phyloP scores from a whole-genome alignment of 2,113 vertebrate genomes.

The Hippocampus mohnikei region DNA sequence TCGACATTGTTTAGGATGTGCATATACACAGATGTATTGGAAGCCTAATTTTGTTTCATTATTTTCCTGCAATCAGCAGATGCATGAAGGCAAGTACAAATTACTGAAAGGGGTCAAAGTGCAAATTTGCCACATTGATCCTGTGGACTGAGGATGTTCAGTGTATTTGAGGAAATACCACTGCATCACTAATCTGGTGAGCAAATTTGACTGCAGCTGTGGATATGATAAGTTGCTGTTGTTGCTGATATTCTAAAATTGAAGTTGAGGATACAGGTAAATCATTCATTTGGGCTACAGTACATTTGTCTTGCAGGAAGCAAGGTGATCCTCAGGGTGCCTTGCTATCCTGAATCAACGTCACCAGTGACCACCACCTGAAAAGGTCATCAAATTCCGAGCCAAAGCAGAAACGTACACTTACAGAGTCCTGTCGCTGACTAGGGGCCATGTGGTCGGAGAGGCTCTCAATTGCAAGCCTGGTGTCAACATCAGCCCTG shows the following conservation, averaged over 20 bases:
- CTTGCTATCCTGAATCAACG: not conserved
- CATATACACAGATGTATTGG: not conserved
- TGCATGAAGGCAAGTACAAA: not conserved
- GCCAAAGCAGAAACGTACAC: conserved; percentile 48
- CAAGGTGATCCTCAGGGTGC: conserved; percentile 3
- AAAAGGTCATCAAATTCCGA: conserved; percentile 7
- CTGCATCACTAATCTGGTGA: too few relatives aligned
- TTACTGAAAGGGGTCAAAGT: not conserved
- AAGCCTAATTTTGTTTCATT: not conserved
- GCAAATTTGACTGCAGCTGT: too few relatives aligned
- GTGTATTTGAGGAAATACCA: too few relatives aligned
- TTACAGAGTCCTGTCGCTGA: conserved; percentile 80
- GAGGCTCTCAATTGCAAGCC: conserved; percentile 78
- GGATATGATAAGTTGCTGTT: too few relatives aligned
- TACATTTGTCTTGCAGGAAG: conserved; percentile 17
- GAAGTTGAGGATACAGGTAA: too few relatives aligned
- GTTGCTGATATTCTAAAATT: too few relatives aligned
- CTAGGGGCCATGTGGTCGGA: conserved; percentile 73
- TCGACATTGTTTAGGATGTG: too few relatives aligned
- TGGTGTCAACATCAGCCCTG: conserved; percentile 86
- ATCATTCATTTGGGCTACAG: not conserved
- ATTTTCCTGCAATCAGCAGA: not conserved
- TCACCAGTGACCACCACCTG: not conserved
- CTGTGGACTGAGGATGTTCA: too few relatives aligned
- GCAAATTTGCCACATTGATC: too few relatives aligned